These are phyloP conservation scores for Anolis apletophallus DNA, from an alignment of 2,797 vertebrate species.

Conservation along the genomic window DNA sequence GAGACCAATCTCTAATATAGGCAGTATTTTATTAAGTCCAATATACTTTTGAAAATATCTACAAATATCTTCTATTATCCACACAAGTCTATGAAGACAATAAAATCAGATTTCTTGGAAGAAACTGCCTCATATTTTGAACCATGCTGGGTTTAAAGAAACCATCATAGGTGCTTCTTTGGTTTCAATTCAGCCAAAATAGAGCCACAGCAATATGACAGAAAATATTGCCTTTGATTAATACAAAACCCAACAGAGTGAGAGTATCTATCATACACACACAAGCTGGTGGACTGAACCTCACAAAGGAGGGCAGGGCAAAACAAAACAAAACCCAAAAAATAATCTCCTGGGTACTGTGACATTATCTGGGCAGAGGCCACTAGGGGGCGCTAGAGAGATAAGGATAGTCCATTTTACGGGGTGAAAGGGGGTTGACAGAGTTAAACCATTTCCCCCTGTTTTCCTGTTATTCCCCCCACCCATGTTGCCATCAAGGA, in stretches of 20 bases:
- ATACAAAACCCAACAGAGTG: background rate
- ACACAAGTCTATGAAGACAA: background rate
- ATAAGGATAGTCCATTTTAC: too few species aligned
- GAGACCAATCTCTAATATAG: background rate
- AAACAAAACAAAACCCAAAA: background rate
- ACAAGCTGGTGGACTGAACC: background rate
- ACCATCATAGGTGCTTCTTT: background rate
- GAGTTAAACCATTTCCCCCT: too few species aligned
- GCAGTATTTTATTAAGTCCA: background rate
- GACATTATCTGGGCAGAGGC: too few species aligned
- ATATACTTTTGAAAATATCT: background rate
- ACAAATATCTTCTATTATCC: background rate
- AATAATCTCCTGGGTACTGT: background rate
- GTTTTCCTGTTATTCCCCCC: too few species aligned
- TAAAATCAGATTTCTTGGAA: background rate
- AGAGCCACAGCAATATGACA: background rate
- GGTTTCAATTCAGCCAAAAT: background rate
- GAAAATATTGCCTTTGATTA: background rate
- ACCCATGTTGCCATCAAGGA: too few species aligned
- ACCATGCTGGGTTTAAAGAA: background rate
- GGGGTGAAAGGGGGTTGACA: too few species aligned
- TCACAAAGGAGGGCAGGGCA: background rate
- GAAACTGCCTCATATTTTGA: background rate
- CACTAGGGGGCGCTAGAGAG: too few species aligned
- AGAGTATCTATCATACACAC: background rate